Base-by-base conservation (phyloP, 2,113 vertebrate species). In the Cebidichthys violaceus region DNA sequence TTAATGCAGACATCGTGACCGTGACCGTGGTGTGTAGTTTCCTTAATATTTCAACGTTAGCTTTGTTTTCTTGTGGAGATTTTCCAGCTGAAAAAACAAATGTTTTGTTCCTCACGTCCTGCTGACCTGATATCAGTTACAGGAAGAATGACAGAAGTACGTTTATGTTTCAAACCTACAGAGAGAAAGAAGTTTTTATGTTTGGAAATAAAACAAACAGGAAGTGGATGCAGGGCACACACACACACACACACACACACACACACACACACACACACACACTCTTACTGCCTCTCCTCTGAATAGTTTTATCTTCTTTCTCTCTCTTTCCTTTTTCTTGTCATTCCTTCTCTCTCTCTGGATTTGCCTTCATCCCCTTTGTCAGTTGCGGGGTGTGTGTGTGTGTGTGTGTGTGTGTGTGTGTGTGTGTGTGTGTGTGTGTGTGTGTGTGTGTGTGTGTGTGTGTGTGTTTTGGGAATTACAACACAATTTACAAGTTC, bases 401-500 rank as follows among this genome's bases (percentile, higher is more conserved):
- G 64, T 64, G 55, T 64, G 78, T 77, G 67, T 70, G 50, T 68
- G 11, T 47, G 60, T 13, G 52, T 37, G 52, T 62, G 67, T 69
- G 43, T 45, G 31, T 50, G 41, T 43, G 24, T 39, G 59, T 45
- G 31, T n/a, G 41, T 15, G 54, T 54, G 59, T 20, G 70, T 59
- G 39, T 80, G 41, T 64, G 62, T 57, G 43, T 69, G 78, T 69
- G 66, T 70, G 47, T 68, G 45, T 59, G 57, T 60, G 67, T 54
- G 10, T 83, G 47, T 55, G 6, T 71, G 61, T 33, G 68, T 77
- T 83, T 41, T 1, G 76, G 73, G 66, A 80, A 55, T 83, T 70
- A 74, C 24, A 11, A 76, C 80, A 78, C 72, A 83, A 64, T 83
- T 70, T 78, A 78, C 80, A 84, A 74, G 69, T 85, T 88, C 89